Evolutionary conservation across 2,113 vertebrate species (phyloP).

Genomic region (Pan paniscus): DNA sequence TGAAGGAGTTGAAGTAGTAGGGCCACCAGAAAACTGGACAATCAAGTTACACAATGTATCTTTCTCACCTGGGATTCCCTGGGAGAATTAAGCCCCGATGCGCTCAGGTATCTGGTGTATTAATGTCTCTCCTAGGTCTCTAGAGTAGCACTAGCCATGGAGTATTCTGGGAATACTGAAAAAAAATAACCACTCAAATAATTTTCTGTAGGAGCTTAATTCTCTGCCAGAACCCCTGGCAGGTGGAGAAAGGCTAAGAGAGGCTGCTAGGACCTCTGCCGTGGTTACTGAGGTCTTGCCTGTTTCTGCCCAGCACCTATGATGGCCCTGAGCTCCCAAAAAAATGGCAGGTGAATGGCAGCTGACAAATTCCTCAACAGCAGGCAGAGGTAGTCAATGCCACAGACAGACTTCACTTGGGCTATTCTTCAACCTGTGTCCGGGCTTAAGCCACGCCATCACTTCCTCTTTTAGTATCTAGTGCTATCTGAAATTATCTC

Average conservation of each 20-base stretch:
- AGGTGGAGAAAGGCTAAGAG: background rate
- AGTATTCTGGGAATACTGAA: background rate
- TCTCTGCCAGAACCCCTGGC: background rate
- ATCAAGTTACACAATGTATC: too few relatives aligned
- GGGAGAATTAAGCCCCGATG: background rate
- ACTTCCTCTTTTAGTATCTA: background rate
- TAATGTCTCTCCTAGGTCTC: background rate
- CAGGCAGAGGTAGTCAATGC: too few relatives aligned
- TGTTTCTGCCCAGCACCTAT: fast-evolving
- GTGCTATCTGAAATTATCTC: background rate
- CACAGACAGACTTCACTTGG: background rate
- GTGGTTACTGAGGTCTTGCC: background rate
- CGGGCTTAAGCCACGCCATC: fast-evolving
- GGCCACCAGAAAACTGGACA: background rate
- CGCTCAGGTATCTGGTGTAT: fast-evolving
- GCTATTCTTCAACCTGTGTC: background rate
- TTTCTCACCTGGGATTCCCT: background rate
- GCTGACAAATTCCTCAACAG: background rate
- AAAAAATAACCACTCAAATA: background rate
- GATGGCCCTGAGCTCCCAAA: background rate
- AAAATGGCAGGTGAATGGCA: background rate
- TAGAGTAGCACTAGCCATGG: too few relatives aligned
- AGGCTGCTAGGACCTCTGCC: too few relatives aligned
- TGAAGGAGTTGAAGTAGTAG: fast-evolving
- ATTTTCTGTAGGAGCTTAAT: background rate